Percentiles rank a stretch among this genome's conserved stretches.
phyloP scores from a whole-genome alignment of 2,888 invertebrate species.

The Tenodera sinensis region DNA sequence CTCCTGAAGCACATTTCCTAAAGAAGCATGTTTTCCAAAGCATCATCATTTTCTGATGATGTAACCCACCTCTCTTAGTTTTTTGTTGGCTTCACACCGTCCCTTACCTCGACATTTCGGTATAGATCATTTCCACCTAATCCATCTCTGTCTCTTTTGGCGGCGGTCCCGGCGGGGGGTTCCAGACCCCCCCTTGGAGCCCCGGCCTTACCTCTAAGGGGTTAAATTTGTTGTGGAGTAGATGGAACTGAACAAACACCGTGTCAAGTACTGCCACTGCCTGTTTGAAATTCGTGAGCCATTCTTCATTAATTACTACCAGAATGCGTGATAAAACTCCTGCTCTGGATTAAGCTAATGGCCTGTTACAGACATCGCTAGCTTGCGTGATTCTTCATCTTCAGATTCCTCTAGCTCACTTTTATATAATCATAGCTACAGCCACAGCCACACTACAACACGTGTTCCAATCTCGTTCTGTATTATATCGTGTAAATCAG shows the following conservation, averaged over 20 bases:
- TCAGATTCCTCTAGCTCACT: too few species aligned
- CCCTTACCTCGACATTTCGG: slow-evolving; percentile 6
- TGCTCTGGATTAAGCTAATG: neutral
- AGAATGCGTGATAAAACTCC: neutral
- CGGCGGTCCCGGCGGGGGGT: neutral
- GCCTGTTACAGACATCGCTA: neutral
- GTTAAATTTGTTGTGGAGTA: slow-evolving; percentile 8
- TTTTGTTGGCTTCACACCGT: neutral
- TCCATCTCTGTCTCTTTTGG: slow-evolving; percentile 13
- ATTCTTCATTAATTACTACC: neutral
- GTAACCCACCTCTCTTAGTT: neutral
- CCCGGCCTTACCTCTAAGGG: neutral
- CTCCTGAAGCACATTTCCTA: too few species aligned
- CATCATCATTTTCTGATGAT: neutral
- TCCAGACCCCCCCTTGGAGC: neutral
- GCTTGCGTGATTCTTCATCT: too few species aligned
- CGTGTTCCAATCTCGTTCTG: too few species aligned
- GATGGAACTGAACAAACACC: slow-evolving; percentile 8
- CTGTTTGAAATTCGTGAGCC: neutral
- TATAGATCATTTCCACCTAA: slow-evolving; percentile 20
- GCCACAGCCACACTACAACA: too few species aligned
- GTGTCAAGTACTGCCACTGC: neutral
- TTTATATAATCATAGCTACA: too few species aligned
- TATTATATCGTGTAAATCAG: too few species aligned
- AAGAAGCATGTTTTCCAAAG: neutral